phyloP scores from a whole-genome alignment of 2,888 invertebrate genomes.

The Ochlodes sylvanus region DNA sequence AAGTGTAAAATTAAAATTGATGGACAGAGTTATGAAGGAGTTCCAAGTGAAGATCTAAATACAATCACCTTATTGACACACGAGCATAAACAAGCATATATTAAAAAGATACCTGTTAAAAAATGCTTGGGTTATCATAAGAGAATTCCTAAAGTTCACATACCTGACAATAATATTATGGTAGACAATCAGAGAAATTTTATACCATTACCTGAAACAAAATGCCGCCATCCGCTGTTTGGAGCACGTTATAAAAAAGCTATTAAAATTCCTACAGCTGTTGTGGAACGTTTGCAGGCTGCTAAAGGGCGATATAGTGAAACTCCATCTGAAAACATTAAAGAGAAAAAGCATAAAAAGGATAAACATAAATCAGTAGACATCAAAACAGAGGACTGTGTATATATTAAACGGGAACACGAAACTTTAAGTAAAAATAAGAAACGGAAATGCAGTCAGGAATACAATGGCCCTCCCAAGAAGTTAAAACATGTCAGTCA shows the following conservation, averaged over 20 bases:
- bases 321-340: slow-evolving; percentile 42
- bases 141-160: slow-evolving; percentile 66
- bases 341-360: slow-evolving; percentile 59
- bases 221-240: slow-evolving; percentile 73
- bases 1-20: slow-evolving; percentile 68
- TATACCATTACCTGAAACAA: slow-evolving; percentile 70
- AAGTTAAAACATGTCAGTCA: slow-evolving; percentile 56
- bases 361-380: slow-evolving; percentile 41
- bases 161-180: slow-evolving; percentile 55
- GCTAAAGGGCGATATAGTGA: slow-evolving; percentile 32
- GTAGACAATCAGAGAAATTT: slow-evolving; percentile 58
- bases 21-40: slow-evolving; percentile 62
- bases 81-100: slow-evolving; percentile 46
- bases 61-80: slow-evolving; percentile 51
- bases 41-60: slow-evolving; percentile 47
- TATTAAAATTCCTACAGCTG: slow-evolving; percentile 57
- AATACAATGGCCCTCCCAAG: slow-evolving; percentile 45
- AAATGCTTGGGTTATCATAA: slow-evolving; percentile 60
- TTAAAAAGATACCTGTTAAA: slow-evolving; percentile 53
- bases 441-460: slow-evolving; percentile 53
- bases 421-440: slow-evolving; percentile 49
- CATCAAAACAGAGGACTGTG: slow-evolving; percentile 24
- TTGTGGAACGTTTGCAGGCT: slow-evolving; percentile 53
- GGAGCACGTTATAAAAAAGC: slow-evolving; percentile 67
- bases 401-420: slow-evolving; percentile 19